Conservation (phyloP, 2,888 invertebrate species). For the Patella depressa region DNA sequence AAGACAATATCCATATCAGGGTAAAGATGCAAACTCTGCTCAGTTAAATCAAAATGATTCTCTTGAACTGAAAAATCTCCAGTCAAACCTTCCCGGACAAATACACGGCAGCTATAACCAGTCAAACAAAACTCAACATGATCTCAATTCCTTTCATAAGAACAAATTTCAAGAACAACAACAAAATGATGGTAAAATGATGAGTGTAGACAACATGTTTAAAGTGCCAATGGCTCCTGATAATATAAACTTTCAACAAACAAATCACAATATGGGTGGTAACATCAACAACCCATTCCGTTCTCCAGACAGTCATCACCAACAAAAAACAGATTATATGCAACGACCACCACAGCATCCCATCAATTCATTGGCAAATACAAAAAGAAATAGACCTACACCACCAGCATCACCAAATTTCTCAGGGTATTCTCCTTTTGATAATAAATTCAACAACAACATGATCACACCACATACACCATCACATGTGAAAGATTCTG, state of each 20-base stretch:
- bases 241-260: slow-evolving; percentile 13
- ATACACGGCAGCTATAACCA: background rate
- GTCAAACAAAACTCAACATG: background rate
- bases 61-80: too few species aligned
- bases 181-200: background rate
- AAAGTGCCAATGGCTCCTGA: slow-evolving; percentile 16
- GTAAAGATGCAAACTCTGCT: background rate
- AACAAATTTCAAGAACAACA: slow-evolving; percentile 17
- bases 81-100: too few species aligned
- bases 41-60: too few species aligned
- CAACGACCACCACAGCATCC: background rate
- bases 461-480: too few species aligned
- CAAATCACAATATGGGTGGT: slow-evolving; percentile 9
- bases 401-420: too few species aligned
- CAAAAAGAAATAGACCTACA: too few species aligned
- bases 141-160: slow-evolving; percentile 4
- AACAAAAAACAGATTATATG: background rate
- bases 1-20: background rate
- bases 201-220: background rate
- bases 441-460: too few species aligned
- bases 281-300: slow-evolving; percentile 18
- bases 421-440: too few species aligned
- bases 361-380: background rate
- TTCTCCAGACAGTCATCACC: slow-evolving; percentile 32
- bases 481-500: too few species aligned